Evolutionary conservation across 1,140 invertebrate species (phyloP).

Genomic region (Anastatus disparis): DNA sequence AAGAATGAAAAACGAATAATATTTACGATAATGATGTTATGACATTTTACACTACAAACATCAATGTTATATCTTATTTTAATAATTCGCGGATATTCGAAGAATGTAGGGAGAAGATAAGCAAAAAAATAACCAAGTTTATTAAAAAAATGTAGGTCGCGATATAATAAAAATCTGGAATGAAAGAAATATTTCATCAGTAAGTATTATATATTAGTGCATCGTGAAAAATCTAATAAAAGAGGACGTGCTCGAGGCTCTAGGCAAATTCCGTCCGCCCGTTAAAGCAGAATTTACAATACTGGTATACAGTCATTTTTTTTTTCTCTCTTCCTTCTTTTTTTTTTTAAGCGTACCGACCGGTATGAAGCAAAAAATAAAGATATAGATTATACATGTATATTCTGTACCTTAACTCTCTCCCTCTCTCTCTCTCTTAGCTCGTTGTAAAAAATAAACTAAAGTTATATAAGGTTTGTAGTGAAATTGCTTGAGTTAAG

Average conservation of each 20-base stretch:
- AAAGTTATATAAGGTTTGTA: too few species aligned
- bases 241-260: neutral
- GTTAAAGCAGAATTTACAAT: slow-evolving; percentile 16
- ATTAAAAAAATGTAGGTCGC: slow-evolving; percentile 10
- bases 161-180: slow-evolving; percentile 6
- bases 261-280: neutral
- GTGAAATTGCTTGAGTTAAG: too few species aligned
- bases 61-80: neutral
- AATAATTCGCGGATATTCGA: neutral
- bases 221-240: slow-evolving; percentile 17
- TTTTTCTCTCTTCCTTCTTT: too few species aligned
- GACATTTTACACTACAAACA: too few species aligned
- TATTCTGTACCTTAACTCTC: too few species aligned
- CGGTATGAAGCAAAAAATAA: too few species aligned
- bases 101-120: neutral
- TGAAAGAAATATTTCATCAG: slow-evolving; percentile 29
- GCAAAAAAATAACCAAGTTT: neutral
- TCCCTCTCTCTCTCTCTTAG: too few species aligned
- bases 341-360: too few species aligned
- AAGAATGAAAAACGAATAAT: too few species aligned
- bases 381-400: too few species aligned
- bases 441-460: too few species aligned
- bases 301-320: neutral
- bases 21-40: too few species aligned
- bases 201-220: slow-evolving; percentile 18